Percentiles rank a stretch among this genome's conserved stretches.
phyloP scores from a whole-genome alignment of 2,888 invertebrate genomes.

The Trypoxylon attenuatum region DNA sequence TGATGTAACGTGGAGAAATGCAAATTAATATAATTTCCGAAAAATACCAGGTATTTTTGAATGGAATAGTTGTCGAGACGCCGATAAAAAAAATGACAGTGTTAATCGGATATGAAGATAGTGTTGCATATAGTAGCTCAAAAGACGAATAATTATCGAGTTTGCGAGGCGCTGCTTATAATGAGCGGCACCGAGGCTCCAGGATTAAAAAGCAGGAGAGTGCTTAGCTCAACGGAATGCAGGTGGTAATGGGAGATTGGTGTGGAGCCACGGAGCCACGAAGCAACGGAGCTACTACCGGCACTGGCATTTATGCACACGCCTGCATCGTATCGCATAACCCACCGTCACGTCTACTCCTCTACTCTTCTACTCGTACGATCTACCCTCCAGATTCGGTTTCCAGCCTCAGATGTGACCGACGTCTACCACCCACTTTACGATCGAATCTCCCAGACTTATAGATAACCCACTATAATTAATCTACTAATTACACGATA shows the following conservation, averaged over 20 bases:
- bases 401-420: not conserved
- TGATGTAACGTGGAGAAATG: too few species aligned
- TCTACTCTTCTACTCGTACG: not conserved
- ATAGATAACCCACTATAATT: too few species aligned
- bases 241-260: constrained; percentile 51
- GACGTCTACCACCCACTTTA: too few species aligned
- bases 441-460: too few species aligned
- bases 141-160: constrained; percentile 31
- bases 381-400: not conserved
- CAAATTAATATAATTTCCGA: too few species aligned
- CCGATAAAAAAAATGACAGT: too few species aligned
- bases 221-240: constrained; percentile 48
- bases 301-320: constrained; percentile 41
- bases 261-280: not conserved
- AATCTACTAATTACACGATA: too few species aligned
- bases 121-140: too few species aligned
- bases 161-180: constrained; percentile 6
- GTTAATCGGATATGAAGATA: too few species aligned
- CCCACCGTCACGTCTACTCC: constrained; percentile 5
- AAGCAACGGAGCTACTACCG: too few species aligned
- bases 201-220: constrained; percentile 28
- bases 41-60: too few species aligned
- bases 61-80: too few species aligned
- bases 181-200: constrained; percentile 11
- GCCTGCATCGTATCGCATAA: constrained; percentile 44